A percentile compares a stretch with the other conserved stretches of the same genome.
Evolutionary conservation across 2,888 invertebrate species (phyloP).

Genomic region (Chrysina gloriosa): DNA sequence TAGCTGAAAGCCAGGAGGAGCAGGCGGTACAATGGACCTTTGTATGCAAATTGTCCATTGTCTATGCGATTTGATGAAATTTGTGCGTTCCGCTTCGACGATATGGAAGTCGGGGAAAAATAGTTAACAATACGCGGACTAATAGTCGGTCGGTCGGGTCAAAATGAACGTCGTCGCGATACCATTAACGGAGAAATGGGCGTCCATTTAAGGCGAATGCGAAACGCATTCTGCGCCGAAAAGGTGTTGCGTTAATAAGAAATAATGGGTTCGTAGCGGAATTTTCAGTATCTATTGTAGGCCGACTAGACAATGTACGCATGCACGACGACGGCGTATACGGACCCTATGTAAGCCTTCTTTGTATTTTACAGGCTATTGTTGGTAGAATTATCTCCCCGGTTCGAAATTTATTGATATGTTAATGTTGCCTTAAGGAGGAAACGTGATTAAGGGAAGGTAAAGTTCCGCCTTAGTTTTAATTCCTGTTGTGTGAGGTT

Average conservation of each 20-base stretch:
- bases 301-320: conserved; percentile 3
- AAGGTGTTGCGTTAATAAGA: conserved; percentile 38
- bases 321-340: background rate
- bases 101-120: conserved; percentile 47
- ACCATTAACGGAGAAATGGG: conserved; percentile 29
- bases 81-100: conserved; percentile 54
- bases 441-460: too few relatives aligned
- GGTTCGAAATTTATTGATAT: background rate
- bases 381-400: background rate
- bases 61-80: conserved; percentile 56
- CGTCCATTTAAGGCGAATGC: conserved; percentile 24
- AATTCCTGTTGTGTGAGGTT: too few relatives aligned
- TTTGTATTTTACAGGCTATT: conserved; percentile 13
- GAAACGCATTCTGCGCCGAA: conserved; percentile 30
- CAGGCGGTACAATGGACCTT: conserved; percentile 56
- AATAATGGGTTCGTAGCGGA: conserved; percentile 25
- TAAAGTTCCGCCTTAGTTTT: too few relatives aligned
- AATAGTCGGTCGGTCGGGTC: conserved; percentile 27
- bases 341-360: conserved; percentile 4
- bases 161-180: conserved; percentile 14
- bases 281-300: conserved; percentile 34
- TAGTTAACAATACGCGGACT: conserved; percentile 41
- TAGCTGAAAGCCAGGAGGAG: conserved; percentile 43
- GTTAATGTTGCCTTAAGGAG: background rate
- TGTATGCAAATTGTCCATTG: conserved; percentile 57